Evolutionary conservation across 2,888 invertebrate genomes (phyloP).

Genomic region (Tupiocoris notatus): DNA sequence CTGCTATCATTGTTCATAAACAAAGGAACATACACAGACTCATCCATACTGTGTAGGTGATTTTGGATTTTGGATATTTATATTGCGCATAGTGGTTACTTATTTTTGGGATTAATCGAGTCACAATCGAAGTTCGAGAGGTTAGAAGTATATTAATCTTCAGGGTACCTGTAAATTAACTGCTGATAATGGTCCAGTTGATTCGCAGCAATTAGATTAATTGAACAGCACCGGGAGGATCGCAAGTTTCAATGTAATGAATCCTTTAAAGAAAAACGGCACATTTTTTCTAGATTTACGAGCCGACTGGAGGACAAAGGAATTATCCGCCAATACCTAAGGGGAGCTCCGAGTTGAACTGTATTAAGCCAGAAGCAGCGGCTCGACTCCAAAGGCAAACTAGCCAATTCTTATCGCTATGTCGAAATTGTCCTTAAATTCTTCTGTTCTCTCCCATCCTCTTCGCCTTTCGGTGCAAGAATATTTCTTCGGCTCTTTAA

Average conservation of each 20-base stretch:
- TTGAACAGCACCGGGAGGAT: not conserved
- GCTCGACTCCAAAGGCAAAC: conserved; percentile 7
- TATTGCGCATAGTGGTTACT: no score
- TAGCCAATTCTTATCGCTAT: conserved; percentile 30
- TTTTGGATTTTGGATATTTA: no score
- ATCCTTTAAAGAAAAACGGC: not conserved
- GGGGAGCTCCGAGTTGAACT: not conserved
- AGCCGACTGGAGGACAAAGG: not conserved
- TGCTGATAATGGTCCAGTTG: no score
- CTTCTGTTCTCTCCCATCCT: not conserved
- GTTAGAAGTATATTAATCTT: no score
- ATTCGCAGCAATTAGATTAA: not conserved
- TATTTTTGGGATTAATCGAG: no score
- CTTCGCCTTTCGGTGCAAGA: not conserved
- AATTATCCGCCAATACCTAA: not conserved
- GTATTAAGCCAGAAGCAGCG: not conserved
- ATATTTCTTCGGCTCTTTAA: conserved; percentile 4
- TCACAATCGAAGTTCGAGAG: no score
- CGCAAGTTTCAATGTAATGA: not conserved
- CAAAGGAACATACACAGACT: no score
- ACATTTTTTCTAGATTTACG: not conserved
- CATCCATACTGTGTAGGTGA: no score
- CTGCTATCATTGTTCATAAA: no score
- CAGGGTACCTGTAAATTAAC: no score
- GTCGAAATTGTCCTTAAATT: conserved; percentile 19